phyloP scores from a whole-genome alignment of 2,888 invertebrate genomes.

The Clistopyga incitator region DNA sequence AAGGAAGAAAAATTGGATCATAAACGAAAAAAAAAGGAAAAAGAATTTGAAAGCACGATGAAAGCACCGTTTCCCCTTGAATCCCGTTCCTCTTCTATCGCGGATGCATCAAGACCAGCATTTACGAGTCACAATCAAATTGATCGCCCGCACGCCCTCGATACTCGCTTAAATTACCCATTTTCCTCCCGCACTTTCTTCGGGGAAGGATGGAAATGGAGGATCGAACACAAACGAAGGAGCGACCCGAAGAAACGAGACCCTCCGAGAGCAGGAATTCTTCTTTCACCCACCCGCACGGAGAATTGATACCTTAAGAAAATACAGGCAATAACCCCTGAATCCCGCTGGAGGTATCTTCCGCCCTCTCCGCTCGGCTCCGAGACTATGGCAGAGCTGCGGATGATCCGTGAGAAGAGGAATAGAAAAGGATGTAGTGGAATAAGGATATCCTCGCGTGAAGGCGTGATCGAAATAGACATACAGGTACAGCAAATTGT shows the following conservation, averaged over 20 bases:
- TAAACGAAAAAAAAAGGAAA: neutral
- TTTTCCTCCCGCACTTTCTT: constrained; percentile 22
- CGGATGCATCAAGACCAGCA: constrained; percentile 52
- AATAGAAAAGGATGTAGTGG: constrained; percentile 28
- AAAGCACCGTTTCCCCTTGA: neutral
- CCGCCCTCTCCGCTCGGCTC: constrained; percentile 10
- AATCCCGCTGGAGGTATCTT: constrained; percentile 74
- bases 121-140: constrained; percentile 66
- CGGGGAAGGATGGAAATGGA: constrained; percentile 31
- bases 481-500: constrained; percentile 55
- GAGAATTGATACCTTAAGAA: constrained; percentile 79
- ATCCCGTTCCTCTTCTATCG: constrained; percentile 1
- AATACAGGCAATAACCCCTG: constrained; percentile 82
- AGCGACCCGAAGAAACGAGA: constrained; percentile 22
- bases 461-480: constrained; percentile 35
- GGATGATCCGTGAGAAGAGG: constrained; percentile 3
- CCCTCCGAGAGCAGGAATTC: constrained; percentile 17
- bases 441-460: constrained; percentile 40
- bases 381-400: constrained; percentile 1
- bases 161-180: constrained; percentile 27
- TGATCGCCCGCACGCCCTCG: constrained; percentile 56
- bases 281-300: constrained; percentile 35
- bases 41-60: neutral
- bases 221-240: constrained; percentile 17
- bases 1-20: constrained; percentile 1